Evolutionary conservation across 1,140 invertebrate genomes (phyloP).

Genomic region (Gerris buenoi): DNA sequence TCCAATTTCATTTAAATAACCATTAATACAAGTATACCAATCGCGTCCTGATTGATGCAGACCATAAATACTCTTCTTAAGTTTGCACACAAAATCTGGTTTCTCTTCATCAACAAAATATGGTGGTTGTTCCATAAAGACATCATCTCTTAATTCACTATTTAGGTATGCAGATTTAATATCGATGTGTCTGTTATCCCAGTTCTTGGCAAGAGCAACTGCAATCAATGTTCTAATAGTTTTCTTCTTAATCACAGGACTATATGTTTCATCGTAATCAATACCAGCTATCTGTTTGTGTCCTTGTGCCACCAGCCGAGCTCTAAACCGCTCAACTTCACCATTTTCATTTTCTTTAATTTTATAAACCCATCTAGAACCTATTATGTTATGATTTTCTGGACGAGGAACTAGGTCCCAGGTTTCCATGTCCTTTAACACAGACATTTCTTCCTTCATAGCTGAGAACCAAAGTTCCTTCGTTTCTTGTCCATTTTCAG

Average conservation of each 20-base stretch:
- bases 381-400: neutral
- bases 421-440: neutral
- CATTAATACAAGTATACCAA: neutral
- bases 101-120: neutral
- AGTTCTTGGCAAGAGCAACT: neutral
- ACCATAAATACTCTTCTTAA: slow-evolving; percentile 1
- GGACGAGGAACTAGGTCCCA: neutral
- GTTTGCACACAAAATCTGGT: neutral
- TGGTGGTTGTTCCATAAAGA: neutral
- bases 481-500: neutral
- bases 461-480: neutral
- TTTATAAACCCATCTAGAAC: neutral
- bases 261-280: neutral
- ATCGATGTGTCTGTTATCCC: neutral
- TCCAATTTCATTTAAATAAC: neutral
- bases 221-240: neutral
- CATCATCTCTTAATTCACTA: neutral
- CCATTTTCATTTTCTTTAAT: neutral
- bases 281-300: neutral
- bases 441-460: neutral
- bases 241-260: neutral
- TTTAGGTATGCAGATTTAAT: neutral
- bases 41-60: neutral
- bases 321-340: neutral
- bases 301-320: neutral